Conservation (phyloP, 1,140 invertebrate species). For the Trichoplusia ni region DNA sequence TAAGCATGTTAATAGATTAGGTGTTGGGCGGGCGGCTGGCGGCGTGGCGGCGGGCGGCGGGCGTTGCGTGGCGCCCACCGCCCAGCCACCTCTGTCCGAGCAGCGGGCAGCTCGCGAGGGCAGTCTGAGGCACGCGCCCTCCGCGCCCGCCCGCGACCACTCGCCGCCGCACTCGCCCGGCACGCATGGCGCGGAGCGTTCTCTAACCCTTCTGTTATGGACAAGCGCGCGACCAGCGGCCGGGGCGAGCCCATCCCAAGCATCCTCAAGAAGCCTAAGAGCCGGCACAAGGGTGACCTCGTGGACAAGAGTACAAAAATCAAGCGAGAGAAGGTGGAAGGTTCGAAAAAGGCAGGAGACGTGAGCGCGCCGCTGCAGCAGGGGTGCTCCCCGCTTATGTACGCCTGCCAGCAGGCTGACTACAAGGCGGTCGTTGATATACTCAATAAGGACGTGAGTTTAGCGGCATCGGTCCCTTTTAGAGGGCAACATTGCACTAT, state of each 20-base stretch:
- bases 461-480: not conserved
- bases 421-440: slow-evolving; percentile 76
- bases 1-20: slow-evolving; percentile 59
- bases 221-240: slow-evolving; percentile 64
- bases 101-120: slow-evolving; percentile 59
- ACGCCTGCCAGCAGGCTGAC: slow-evolving; percentile 91
- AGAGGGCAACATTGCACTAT: not conserved
- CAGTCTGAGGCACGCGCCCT: slow-evolving; percentile 73
- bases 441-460: slow-evolving; percentile 79
- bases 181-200: slow-evolving; percentile 50
- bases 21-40: slow-evolving; percentile 46
- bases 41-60: slow-evolving; percentile 50
- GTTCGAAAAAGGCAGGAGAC: slow-evolving; percentile 57
- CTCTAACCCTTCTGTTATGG: slow-evolving; percentile 68
- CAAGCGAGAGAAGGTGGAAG: slow-evolving; percentile 63
- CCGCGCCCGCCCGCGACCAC: slow-evolving; percentile 61
- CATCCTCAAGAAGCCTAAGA: slow-evolving; percentile 73
- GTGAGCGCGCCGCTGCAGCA: slow-evolving; percentile 75
- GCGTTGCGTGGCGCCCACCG: slow-evolving; percentile 55
- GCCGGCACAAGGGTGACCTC: slow-evolving; percentile 59
- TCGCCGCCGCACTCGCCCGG: slow-evolving; percentile 10
- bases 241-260: slow-evolving; percentile 72
- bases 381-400: slow-evolving; percentile 91
- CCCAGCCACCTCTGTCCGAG: slow-evolving; percentile 58
- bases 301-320: slow-evolving; percentile 74